Base-by-base conservation (phyloP, 1,140 invertebrate genomes). In the Monomorium pharaonis region DNA sequence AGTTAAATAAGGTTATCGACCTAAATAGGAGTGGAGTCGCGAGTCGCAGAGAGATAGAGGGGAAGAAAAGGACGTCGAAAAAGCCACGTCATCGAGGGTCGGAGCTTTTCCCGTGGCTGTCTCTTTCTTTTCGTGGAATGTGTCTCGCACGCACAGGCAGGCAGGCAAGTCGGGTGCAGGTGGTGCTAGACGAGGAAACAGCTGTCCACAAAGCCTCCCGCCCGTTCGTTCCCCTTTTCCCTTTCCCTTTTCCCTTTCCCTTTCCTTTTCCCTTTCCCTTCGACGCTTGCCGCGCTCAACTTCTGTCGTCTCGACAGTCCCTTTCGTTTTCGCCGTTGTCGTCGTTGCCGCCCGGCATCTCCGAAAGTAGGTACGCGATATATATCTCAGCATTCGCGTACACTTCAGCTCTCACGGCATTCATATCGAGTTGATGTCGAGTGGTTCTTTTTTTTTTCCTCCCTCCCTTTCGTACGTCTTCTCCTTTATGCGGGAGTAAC, bases 101-200 rank as follows among this genome's bases (percentile, higher is more conserved):
- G 77, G n/a, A 72, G 65, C 65, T 56, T 81, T 72, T 70, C 49
- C 67, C 47, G 49, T 42, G 14, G 1, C 47, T 30, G 9, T 81
- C 65, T 58, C 42, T 81, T 9, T 49, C 81, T 37, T 27, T 85
- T 33, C 33, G 3, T 12, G 27, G 51, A 44, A 42, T 77, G 42
- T 63, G 47, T 33, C 44, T 7, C 51, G 21, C 69, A 18, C 70
- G 81, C 70, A 75, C 86, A 47, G n/a, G 70, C 44, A 83, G n/a
- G 70, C 44, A 83, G 92, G 89, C 93, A 37, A 92, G 89, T 92
- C 88, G 93, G 90, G 87, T 88, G 88, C 93, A 94, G 93, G 93
- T 94, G 92, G 84, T 86, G 84, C 60, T 84, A 89, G 72, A 86
- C 60, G 85, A 85, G 90, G 69, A 88, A 92, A 86, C 92, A 94